Base-by-base conservation (phyloP, 2,113 vertebrate genomes). In the Rana temporaria region DNA sequence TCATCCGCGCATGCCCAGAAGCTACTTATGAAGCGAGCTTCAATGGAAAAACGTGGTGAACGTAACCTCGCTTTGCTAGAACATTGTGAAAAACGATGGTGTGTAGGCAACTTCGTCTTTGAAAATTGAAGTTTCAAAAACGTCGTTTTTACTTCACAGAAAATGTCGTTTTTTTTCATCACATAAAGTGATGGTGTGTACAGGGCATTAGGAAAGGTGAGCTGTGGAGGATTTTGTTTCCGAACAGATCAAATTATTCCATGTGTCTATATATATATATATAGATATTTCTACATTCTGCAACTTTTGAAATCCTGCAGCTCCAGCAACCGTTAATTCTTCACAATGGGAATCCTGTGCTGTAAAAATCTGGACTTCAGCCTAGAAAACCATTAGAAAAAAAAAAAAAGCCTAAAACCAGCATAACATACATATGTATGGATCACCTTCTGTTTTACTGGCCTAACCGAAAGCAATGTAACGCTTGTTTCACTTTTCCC, bases 391-490 rank as follows among this genome's bases (percentile, higher is more conserved):
- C 89, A 90, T 80, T 88, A 88, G 89, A 84, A 88, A 69, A 78
- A 69, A 78, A 70, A 69, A 55, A 86, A 82, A 63, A 82, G 85
- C 87, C 88, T 84, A 84, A 89, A 87, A 72, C 86, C 65, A 84
- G 84, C 90, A 85, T 81, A 88, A 86, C 85, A 85, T 82, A 59
- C 88, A 86, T 70, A 84, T 83, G 88, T 79, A 85, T 79, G 89
- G 90, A 85, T 90, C 88, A 84, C 89, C 88, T 87, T 88, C 88
- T 90, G 88, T 88, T 91, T 90, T 88, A 86, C 87, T 88, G 89
- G 86, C 88, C 90, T 89, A 85, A 84, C 88, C 59, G 70, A 84
- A 69, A 91, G 90, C 86, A 88, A 80, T 85, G 85, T 0, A 8
- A 84, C 85, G 87, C 89, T 89, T 90, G 90, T 89, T 91, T 88